Evolutionary conservation across 1,140 invertebrate genomes (phyloP).

Genomic region (Brachionus calyciflorus): DNA sequence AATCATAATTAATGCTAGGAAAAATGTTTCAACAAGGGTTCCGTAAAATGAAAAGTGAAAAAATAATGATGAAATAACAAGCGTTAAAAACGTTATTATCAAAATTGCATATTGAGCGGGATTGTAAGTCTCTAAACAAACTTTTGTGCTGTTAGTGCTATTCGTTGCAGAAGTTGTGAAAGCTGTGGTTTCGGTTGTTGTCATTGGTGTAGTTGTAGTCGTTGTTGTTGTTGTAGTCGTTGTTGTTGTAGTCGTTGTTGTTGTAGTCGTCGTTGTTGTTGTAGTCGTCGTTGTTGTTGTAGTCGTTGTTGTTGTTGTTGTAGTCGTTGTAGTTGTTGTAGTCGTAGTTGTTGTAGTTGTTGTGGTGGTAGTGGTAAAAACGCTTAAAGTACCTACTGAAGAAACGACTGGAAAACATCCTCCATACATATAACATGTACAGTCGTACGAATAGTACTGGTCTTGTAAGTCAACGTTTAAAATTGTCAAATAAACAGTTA

Average conservation of each 20-base stretch:
- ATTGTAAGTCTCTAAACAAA: slow-evolving; percentile 11
- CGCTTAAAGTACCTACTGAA: background rate
- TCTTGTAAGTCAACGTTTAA: background rate
- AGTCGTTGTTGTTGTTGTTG: slow-evolving; percentile 26
- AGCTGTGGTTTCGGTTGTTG: background rate
- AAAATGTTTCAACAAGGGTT: slow-evolving; percentile 43
- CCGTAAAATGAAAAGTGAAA: slow-evolving; percentile 41
- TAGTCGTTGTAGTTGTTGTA: slow-evolving; percentile 30
- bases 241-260: background rate
- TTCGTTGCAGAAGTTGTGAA: slow-evolving; percentile 7
- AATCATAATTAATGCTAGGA: slow-evolving; percentile 29
- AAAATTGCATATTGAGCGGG: slow-evolving; percentile 35
- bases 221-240: slow-evolving; percentile 4
- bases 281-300: slow-evolving; percentile 13
- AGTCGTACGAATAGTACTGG: background rate
- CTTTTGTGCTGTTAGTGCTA: background rate
- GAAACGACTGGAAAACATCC: background rate
- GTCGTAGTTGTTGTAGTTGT: slow-evolving; percentile 1
- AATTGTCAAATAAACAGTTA: slow-evolving; percentile 22
- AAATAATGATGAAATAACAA: slow-evolving; percentile 22
- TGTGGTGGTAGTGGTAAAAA: background rate
- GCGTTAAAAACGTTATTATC: slow-evolving; percentile 20
- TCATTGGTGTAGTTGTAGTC: slow-evolving; percentile 19
- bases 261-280: background rate
- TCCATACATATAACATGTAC: background rate